Evolutionary conservation across 2,797 vertebrate genomes (phyloP), one percentile per base, ranked within the genome.

Genomic region (Amblyopsis hoosieri): DNA sequence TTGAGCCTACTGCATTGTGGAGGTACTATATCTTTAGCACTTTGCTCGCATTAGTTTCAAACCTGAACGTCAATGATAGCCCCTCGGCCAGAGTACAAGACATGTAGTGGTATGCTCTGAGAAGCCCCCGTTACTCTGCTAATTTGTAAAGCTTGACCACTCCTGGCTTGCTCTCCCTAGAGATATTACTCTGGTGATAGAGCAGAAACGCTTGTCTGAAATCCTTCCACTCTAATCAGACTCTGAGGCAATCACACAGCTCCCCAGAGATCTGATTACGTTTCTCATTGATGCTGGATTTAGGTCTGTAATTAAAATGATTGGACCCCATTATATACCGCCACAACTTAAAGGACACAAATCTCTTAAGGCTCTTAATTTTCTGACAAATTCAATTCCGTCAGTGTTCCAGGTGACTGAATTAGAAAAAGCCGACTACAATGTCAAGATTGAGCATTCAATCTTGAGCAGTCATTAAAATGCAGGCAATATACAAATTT

Each of bases 271-370:
- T 90, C 76, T 83, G 77, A 90, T 85, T 82, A 75, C 78, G 80
- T 75, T 87, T 66, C 66, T 83, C 77, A 80, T 81, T 84, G 71
- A 92, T 88, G 90, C 89, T 80, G 86, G 71, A 93, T 89, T 86
- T 90, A 85, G 79, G 85, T 75, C 76, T 92, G 91, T 94, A 91
- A 94, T 93, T 92, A 91, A 92, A 85, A 83, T 78, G 79, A 92
- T 79, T 86, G 89, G 73, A 81, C 62, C 83, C 78, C 78, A 93
- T 89, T 72, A 89, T 85, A 84, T 66, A 74, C 79, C 79, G 88
- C 88, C 81, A 74, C 79, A 82, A 89, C 77, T 70, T 83, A 83
- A 91, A 65, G 74, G 84, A 83, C 91, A 87, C 68, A 80, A 89
- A 84, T 85, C 88, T 89, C 87, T 66, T 64, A 80, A 69, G 87